phyloP scores from a whole-genome alignment of 2,888 invertebrate species.

The Mythimna ferrago region DNA sequence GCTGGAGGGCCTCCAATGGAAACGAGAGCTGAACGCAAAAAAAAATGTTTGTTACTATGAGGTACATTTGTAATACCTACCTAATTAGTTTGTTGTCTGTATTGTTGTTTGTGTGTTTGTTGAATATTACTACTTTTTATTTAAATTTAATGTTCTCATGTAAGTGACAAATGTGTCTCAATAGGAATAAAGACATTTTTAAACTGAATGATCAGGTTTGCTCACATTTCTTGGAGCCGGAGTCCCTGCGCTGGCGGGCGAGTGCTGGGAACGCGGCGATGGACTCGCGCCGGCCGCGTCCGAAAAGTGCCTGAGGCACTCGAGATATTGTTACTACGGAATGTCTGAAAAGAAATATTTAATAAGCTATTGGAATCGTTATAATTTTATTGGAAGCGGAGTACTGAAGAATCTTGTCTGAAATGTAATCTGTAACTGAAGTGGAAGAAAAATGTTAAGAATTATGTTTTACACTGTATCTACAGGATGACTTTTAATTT shows the following conservation, averaged over 20 bases:
- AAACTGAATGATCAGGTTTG: neutral
- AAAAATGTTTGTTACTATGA: slow-evolving; percentile 17
- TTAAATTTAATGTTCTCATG: no score
- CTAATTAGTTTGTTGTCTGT: neutral
- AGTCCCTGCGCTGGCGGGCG: slow-evolving; percentile 83
- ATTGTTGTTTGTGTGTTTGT: no score
- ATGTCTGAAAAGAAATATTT: slow-evolving; percentile 89
- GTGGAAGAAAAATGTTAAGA: no score
- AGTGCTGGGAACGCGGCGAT: slow-evolving; percentile 94
- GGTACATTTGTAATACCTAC: neutral
- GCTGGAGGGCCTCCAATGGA: slow-evolving; percentile 92
- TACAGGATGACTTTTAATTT: neutral
- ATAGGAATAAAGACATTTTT: no score
- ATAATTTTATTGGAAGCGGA: neutral
- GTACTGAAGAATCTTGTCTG: neutral
- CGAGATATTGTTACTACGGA: slow-evolving; percentile 96
- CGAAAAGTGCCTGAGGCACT: slow-evolving; percentile 94
- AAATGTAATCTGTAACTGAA: no score
- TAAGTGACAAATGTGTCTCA: no score
- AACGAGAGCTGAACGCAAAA: slow-evolving; percentile 47
- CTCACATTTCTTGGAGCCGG: slow-evolving; percentile 87
- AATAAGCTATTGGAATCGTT: slow-evolving; percentile 3
- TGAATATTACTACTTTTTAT: no score
- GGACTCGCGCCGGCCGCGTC: slow-evolving; percentile 95
- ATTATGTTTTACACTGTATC: neutral